These are phyloP conservation scores for Tetramorium parvispinum DNA, from an alignment of 1,140 invertebrate genomes.

Conservation along the genomic window DNA sequence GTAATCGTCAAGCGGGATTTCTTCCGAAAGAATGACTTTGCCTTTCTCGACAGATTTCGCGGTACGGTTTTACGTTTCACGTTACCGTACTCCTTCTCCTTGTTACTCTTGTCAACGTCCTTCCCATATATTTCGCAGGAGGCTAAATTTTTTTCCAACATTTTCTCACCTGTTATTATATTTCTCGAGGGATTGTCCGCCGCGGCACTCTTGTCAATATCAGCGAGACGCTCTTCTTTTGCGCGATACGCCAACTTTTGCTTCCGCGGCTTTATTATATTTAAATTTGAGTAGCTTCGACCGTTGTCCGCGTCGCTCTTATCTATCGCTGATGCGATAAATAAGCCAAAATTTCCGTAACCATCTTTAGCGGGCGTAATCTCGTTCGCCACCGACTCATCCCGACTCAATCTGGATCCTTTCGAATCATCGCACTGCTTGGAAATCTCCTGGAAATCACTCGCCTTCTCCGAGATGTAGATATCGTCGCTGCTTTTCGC, in stretches of 20 bases:
- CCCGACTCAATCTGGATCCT: too few species aligned
- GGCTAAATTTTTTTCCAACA: neutral
- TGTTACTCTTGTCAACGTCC: neutral
- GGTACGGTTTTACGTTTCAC: constrained; percentile 41
- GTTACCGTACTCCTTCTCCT: neutral
- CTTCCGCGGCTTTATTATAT: neutral
- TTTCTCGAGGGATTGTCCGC: neutral
- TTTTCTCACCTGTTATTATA: neutral
- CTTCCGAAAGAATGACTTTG: constrained; percentile 66
- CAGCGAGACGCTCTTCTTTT: too few species aligned
- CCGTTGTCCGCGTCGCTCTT: neutral
- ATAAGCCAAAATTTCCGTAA: neutral
- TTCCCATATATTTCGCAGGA: neutral
- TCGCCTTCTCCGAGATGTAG: neutral
- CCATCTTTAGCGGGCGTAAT: neutral
- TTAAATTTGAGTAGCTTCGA: neutral
- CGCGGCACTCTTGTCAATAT: too few species aligned
- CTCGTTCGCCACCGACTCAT: too few species aligned
- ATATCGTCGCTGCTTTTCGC: neutral
- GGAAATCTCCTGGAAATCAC: neutral
- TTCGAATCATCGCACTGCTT: neutral
- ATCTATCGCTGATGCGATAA: too few species aligned
- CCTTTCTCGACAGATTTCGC: constrained; percentile 60
- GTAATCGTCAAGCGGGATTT: constrained; percentile 62
- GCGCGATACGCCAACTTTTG: neutral